Base-by-base conservation (phyloP, 1,140 invertebrate species). In the Acromyrmex heyeri region DNA sequence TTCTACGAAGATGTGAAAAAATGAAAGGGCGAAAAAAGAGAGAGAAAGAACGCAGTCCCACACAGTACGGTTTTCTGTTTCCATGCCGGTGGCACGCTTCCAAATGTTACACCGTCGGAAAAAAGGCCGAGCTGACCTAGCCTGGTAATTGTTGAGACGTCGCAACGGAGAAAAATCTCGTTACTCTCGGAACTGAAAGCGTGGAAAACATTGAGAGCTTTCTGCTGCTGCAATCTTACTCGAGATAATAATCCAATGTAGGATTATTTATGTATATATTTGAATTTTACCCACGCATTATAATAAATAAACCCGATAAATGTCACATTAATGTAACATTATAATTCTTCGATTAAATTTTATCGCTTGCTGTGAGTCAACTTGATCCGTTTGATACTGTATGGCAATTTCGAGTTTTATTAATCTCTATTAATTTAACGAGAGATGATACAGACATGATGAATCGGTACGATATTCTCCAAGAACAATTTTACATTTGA, bases 111-210 rank as follows among this genome's bases (percentile, higher is more conserved):
- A 82, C 38, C 53, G 18, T 24, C 16, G 24, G 14, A 5, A 7
- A 34, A 73, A 83, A 73, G 14, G 44, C 27, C 48, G 24, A n/a
- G 21, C 27, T 83, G 38, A 83, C 27, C 69, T n/a, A 62, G n/a
- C 79, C 50, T 21, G 57, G 79, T 50, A 73, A 75, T 83, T 83
- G 79, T 75, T 50, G 79, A 75, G 67, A 73, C 55, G 38, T 83
- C 79, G 55, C 27, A 34, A 30, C 57, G 27, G 8, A 50, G 38
- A n/a, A 83, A 61, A 73, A 50, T 75, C 67, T 75, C 69, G 69
- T 83, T 83, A 73, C 55, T 73, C 24, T 59, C 30, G 53, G 3
- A 73, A 18, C 55, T 61, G 69, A 83, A 48, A 75, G 38, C 67
- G 55, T 38, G 53, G 12, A 61, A 62, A 83, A 62, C 55, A 57